Evolutionary conservation across 2,797 vertebrate genomes (phyloP).

Genomic region (Sebastes baramenuke): DNA sequence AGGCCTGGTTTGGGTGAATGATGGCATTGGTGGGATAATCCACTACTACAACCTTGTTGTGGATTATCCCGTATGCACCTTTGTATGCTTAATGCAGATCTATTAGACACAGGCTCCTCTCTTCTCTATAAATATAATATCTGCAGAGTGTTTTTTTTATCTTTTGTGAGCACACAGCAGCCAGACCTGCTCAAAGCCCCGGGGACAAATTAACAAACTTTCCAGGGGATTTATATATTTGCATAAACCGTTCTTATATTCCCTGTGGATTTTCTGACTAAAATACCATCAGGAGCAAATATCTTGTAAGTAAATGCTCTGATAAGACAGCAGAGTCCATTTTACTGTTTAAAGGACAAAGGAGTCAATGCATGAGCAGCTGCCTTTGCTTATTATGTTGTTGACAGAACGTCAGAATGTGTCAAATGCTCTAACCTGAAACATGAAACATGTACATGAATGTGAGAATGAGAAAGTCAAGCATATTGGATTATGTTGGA

Average conservation of each 20-base stretch:
- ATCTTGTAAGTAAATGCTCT: neutral
- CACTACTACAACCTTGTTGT: neutral
- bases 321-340: neutral
- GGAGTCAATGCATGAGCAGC: neutral
- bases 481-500: neutral
- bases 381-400: neutral
- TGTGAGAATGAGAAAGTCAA: neutral
- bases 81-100: neutral
- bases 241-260: neutral
- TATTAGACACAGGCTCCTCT: neutral
- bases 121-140: neutral
- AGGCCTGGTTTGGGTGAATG: neutral
- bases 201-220: neutral
- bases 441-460: neutral
- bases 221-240: neutral
- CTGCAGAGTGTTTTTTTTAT: neutral
- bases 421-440: neutral
- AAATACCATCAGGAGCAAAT: constrained; percentile 25
- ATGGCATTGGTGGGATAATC: neutral
- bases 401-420: neutral
- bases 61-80: neutral
- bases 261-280: constrained; percentile 15
- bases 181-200: neutral
- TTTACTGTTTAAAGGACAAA: neutral
- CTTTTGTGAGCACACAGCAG: neutral